Evolutionary conservation across 2,113 vertebrate genomes (phyloP).

Genomic region (Oxygymnocypris stewartii): DNA sequence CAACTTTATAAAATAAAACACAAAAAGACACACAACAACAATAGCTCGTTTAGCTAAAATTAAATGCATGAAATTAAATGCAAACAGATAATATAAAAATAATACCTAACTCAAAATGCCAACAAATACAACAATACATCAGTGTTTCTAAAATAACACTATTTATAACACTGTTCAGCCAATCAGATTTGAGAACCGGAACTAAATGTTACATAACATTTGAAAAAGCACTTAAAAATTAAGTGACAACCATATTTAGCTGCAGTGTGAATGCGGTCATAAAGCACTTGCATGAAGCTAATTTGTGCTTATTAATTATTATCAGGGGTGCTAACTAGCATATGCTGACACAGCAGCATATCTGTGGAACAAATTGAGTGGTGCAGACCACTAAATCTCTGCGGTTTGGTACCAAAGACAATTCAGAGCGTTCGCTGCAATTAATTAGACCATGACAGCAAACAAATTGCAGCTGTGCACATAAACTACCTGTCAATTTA

Average conservation of each 20-base stretch:
- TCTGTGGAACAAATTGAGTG: conserved; percentile 12
- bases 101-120: too few species aligned
- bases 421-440: conserved; percentile 5
- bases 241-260: background rate
- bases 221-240: background rate
- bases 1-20: too few species aligned
- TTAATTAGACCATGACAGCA: conserved; percentile 35
- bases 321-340: conserved; percentile 22
- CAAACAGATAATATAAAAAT: too few species aligned
- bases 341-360: conserved; percentile 25
- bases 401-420: conserved; percentile 10
- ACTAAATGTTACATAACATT: background rate
- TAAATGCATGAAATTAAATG: too few species aligned
- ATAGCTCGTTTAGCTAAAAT: too few species aligned
- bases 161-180: background rate
- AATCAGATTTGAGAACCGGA: background rate
- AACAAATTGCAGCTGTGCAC: conserved; percentile 15
- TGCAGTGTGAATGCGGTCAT: background rate
- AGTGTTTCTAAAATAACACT: background rate
- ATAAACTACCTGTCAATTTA: conserved; percentile 32
- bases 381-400: background rate
- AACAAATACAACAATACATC: background rate
- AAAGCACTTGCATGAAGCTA: conserved; percentile 29
- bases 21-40: too few species aligned
- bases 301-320: conserved; percentile 6